Base-by-base conservation (phyloP, 2,888 invertebrate genomes). In the Seladonia tumulorum region DNA sequence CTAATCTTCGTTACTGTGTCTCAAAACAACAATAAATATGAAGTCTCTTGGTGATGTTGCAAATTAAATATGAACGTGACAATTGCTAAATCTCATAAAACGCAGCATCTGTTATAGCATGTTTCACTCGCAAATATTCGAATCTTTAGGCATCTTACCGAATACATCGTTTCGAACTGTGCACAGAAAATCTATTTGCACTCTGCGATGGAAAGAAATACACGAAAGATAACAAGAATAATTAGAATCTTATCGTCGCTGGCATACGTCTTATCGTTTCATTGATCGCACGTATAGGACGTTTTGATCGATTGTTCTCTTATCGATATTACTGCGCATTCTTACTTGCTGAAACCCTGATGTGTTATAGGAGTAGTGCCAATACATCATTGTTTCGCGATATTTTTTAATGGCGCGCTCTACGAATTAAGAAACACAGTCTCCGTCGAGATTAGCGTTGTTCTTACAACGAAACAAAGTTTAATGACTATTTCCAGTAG, bases 291-390 rank as follows among this genome's bases (percentile, higher is more conserved):
- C 25, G 25, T 57, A 79, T 57, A 73, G 5, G 2, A 83, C 14
- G 1, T 45, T 45, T 22, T 22, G 39, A 79, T 70, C 60, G 45
- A 85, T 85, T 74, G 78, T 72, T 72, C 75, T 29, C 35, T 78
- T 83, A 71, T 78, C 78, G 60, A 18, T 53, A 7, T 63, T 79
- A 79, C 47, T 71, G 71, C 63, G 63, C 71, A 45, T 79, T 82
- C 79, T 45, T 68, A 25, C 39, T 45, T 53, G 12, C 45, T 35
- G 8, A 45, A 81, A 70, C 60, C 7, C 5, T 8, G 45, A 53
- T 29, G 47, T 68, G 18, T 68, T 57, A 47, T 82, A 18, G 39
- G 47, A 68, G 4, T 7, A 25, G 57, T 16, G 10, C 14, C 18
- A 35, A 68, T 74, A 53, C n/a, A 29, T 47, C 42, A 70, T 70